Conservation (phyloP, 1,140 invertebrate species). For the Whitmania pigra region DNA sequence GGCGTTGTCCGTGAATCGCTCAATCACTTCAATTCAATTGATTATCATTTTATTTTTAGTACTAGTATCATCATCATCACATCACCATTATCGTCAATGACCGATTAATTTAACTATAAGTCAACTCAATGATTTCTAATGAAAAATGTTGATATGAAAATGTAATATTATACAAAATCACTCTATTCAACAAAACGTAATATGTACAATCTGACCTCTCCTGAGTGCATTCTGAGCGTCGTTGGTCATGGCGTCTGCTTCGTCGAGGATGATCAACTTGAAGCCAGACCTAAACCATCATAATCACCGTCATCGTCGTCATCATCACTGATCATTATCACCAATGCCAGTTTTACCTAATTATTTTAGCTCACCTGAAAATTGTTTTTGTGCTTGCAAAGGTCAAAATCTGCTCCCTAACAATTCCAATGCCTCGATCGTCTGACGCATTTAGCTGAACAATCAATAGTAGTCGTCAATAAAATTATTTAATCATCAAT, state of each 20-base stretch:
- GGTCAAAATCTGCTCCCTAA: slow-evolving; percentile 84
- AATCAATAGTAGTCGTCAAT: slow-evolving; percentile 36
- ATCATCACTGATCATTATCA: background rate
- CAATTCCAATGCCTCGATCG: slow-evolving; percentile 93
- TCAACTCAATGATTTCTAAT: too few species aligned
- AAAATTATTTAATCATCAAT: background rate
- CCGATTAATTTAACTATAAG: too few species aligned
- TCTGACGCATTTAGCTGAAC: slow-evolving; percentile 94
- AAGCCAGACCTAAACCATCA: slow-evolving; percentile 54
- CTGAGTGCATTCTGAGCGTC: slow-evolving; percentile 97
- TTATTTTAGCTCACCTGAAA: slow-evolving; percentile 68
- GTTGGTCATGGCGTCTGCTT: slow-evolving; percentile 99
- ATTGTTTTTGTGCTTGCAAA: slow-evolving; percentile 96
- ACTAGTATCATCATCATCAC: background rate
- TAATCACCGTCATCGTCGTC: background rate
- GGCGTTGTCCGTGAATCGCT: slow-evolving; percentile 96
- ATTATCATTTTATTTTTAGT: background rate
- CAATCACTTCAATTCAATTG: slow-evolving; percentile 61
- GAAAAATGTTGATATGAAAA: too few species aligned
- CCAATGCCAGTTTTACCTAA: background rate
- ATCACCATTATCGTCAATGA: too few species aligned
- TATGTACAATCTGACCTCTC: slow-evolving; percentile 67
- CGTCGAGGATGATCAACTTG: slow-evolving; percentile 95
- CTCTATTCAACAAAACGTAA: too few species aligned
- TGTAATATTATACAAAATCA: background rate